Evolutionary conservation across 2,888 invertebrate species (phyloP).

Genomic region (Eupithecia tripunctaria): DNA sequence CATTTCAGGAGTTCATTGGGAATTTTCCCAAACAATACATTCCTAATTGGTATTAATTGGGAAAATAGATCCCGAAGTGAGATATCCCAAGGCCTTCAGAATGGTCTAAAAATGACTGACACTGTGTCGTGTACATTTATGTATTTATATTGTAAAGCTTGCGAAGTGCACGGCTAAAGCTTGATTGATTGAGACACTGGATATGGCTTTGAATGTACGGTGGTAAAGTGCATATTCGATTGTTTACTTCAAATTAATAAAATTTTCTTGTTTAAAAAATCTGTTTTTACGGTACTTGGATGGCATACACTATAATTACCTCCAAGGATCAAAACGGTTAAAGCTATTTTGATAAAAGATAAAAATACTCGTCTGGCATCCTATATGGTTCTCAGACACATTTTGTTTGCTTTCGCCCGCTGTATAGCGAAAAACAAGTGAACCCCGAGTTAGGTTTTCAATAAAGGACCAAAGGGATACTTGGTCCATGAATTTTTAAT

Average conservation of each 20-base stretch:
- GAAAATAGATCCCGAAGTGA: not conserved
- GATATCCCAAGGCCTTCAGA: not conserved
- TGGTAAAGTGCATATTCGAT: conserved; percentile 10
- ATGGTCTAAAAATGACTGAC: conserved; percentile 31
- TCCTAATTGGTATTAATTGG: conserved; percentile 19
- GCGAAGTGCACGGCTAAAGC: conserved; percentile 20
- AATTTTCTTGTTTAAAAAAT: not conserved
- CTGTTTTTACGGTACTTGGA: not conserved
- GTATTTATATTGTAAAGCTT: conserved; percentile 23
- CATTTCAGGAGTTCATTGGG: conserved; percentile 5
- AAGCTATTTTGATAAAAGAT: too few relatives aligned
- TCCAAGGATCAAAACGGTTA: too few relatives aligned
- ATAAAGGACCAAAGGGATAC: not conserved
- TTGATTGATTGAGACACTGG: conserved; percentile 21
- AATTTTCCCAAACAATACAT: conserved; percentile 19
- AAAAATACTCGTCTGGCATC: too few relatives aligned
- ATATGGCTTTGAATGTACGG: conserved; percentile 21
- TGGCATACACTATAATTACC: too few relatives aligned
- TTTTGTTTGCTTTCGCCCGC: too few relatives aligned
- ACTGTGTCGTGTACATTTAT: conserved; percentile 27
- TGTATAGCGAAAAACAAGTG: not conserved
- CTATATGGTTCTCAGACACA: too few relatives aligned
- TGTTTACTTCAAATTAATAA: conserved; percentile 16
- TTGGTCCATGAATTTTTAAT: not conserved
- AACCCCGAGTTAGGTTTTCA: not conserved